These are phyloP conservation scores for Proisotoma minuta DNA, from an alignment of 2,888 invertebrate species.

Conservation along the genomic window DNA sequence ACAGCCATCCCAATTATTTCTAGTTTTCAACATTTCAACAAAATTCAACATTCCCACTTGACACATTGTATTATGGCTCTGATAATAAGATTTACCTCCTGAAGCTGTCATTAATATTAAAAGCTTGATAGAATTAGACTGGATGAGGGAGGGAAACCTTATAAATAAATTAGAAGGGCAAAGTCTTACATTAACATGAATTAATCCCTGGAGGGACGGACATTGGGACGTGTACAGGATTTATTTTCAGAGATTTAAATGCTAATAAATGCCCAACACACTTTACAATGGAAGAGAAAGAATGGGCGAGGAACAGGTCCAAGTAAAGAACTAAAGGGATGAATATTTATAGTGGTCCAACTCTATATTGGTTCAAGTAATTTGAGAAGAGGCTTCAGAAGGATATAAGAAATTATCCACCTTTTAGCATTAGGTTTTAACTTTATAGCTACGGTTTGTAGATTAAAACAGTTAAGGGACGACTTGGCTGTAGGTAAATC, in stretches of 20 bases:
- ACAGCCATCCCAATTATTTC: not conserved
- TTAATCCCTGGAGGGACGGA: not conserved
- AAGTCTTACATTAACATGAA: not conserved
- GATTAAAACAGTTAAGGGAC: too few species aligned
- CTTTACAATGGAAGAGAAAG: not conserved
- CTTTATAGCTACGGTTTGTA: too few species aligned
- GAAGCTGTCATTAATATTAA: not conserved
- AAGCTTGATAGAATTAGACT: not conserved
- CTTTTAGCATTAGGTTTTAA: too few species aligned
- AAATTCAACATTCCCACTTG: not conserved
- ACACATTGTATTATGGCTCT: too few species aligned
- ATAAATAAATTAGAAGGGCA: not conserved
- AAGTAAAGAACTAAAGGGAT: not conserved
- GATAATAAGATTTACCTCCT: too few species aligned
- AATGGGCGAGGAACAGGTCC: not conserved
- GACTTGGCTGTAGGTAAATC: not conserved
- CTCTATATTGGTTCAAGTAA: too few species aligned
- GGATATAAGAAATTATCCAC: too few species aligned
- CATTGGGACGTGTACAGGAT: not conserved
- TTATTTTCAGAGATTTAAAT: conserved; percentile 3
- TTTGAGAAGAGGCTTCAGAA: too few species aligned
- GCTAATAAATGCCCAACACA: too few species aligned
- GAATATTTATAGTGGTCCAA: not conserved
- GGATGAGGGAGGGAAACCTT: not conserved
- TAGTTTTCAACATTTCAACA: conserved; percentile 3